Evolutionary conservation across 2,113 vertebrate genomes (phyloP).

Genomic region (Daboia siamensis): DNA sequence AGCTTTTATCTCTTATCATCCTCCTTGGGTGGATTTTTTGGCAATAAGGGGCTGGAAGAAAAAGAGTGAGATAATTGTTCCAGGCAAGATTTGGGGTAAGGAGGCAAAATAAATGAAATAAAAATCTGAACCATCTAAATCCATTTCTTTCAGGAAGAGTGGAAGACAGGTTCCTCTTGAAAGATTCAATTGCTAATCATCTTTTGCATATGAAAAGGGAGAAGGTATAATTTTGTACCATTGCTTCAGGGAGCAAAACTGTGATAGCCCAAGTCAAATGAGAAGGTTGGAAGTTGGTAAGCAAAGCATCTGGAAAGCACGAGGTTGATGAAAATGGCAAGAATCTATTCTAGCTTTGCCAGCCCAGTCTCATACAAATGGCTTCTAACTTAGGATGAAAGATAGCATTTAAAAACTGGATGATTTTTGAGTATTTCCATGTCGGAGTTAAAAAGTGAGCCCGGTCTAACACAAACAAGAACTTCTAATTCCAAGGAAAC

Average conservation of each 20-base stretch:
- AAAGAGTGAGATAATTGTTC: too few relatives aligned
- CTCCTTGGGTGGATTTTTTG: too few relatives aligned
- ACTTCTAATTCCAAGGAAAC: background rate
- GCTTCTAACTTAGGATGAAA: background rate
- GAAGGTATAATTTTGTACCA: background rate
- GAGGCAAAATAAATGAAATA: too few relatives aligned
- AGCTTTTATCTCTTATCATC: too few relatives aligned
- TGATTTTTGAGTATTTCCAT: background rate
- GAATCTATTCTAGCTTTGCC: background rate
- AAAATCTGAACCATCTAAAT: too few relatives aligned
- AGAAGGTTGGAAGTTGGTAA: background rate
- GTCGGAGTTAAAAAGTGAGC: background rate
- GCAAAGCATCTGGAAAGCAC: background rate
- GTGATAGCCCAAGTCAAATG: background rate
- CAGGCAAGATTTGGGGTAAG: too few relatives aligned
- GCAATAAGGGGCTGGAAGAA: too few relatives aligned
- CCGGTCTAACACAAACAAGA: background rate
- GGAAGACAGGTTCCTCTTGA: too few relatives aligned
- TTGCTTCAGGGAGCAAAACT: background rate
- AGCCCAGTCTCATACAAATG: background rate
- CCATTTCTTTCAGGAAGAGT: too few relatives aligned
- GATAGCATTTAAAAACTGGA: background rate
- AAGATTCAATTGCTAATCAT: background rate
- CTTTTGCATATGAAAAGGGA: background rate
- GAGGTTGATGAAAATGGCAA: background rate